Evolutionary conservation across 2,888 invertebrate species (phyloP).

Genomic region (Plebejus melissa): DNA sequence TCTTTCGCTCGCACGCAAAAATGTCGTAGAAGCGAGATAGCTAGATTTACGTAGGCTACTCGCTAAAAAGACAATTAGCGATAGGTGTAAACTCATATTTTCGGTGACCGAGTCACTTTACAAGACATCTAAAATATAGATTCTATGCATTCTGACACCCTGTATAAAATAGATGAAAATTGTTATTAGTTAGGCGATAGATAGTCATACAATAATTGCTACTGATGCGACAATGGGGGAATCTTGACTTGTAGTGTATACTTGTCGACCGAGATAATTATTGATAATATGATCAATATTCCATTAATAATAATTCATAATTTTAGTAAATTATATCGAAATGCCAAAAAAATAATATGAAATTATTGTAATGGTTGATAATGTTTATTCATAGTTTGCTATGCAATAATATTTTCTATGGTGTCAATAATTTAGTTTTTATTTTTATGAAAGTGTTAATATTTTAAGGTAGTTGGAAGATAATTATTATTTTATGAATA

Average conservation of each 20-base stretch:
- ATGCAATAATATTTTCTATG: slow-evolving; percentile 11
- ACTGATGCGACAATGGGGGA: neutral
- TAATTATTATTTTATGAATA: slow-evolving; percentile 5
- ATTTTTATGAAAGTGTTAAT: slow-evolving; percentile 7
- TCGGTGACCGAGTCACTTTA: neutral
- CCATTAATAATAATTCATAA: neutral
- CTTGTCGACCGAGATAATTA: slow-evolving; percentile 6
- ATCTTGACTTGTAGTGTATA: slow-evolving; percentile 2
- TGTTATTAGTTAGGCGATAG: slow-evolving; percentile 24
- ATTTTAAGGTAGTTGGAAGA: neutral
- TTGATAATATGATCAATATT: slow-evolving; percentile 13
- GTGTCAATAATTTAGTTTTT: slow-evolving; percentile 4
- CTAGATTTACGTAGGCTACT: neutral
- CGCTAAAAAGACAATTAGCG: neutral
- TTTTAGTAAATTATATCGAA: neutral
- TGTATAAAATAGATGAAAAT: neutral
- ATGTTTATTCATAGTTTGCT: neutral
- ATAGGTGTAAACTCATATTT: neutral
- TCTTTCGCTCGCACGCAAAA: neutral
- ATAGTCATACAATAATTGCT: slow-evolving; percentile 23
- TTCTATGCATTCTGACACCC: neutral
- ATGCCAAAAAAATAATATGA: slow-evolving; percentile 9
- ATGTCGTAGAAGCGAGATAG: neutral
- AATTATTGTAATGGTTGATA: slow-evolving; percentile 7
- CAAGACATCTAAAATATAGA: neutral